These are phyloP conservation scores for Morelia viridis DNA, from an alignment of 2,797 vertebrate genomes.

Conservation along the genomic window DNA sequence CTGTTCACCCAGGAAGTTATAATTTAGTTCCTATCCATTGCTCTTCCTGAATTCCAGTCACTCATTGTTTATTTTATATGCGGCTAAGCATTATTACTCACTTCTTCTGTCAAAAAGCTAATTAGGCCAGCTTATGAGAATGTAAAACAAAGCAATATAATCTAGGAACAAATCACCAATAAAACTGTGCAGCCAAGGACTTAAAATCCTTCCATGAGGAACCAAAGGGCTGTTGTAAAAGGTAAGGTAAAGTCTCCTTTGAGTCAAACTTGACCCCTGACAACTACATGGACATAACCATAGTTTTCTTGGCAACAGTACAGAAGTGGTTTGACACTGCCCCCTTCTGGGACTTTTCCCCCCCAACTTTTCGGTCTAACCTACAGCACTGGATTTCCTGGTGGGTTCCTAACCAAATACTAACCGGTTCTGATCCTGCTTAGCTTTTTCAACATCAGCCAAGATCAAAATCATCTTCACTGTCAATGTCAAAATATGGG, in stretches of 20 bases:
- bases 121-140: background rate
- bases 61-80: slow-evolving; percentile 11
- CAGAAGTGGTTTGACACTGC: background rate
- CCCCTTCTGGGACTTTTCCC: background rate
- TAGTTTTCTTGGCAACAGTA: background rate
- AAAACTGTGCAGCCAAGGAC: background rate
- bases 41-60: background rate
- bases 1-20: background rate
- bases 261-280: background rate
- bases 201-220: background rate
- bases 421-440: background rate
- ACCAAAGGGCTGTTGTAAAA: background rate
- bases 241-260: background rate
- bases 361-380: background rate
- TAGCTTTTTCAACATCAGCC: background rate
- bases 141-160: background rate
- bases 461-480: background rate
- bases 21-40: background rate
- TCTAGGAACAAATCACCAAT: background rate
- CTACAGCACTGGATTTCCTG: background rate
- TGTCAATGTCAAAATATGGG: background rate
- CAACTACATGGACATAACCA: background rate
- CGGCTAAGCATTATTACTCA: background rate
- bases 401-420: background rate
- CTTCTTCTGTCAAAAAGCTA: background rate